Conservation (phyloP, 2,113 vertebrate species). For the Petrocephalus zakoni region DNA sequence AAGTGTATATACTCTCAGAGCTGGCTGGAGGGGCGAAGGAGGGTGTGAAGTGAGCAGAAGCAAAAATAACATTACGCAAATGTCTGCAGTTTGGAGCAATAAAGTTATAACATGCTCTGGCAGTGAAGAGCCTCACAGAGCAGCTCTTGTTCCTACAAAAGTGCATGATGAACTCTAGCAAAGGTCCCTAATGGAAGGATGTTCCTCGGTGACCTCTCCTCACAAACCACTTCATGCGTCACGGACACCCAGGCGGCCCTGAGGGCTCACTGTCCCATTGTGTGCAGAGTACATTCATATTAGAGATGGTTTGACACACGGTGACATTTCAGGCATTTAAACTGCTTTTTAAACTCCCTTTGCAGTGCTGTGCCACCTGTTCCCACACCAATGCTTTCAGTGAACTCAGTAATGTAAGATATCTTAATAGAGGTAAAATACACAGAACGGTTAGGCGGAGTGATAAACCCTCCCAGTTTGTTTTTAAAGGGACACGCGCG, state of each 20-base stretch:
- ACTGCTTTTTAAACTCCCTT: background rate
- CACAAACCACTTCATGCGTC: background rate
- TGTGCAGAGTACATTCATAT: background rate
- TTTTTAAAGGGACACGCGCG: background rate
- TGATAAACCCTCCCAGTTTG: background rate
- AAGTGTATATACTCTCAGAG: background rate
- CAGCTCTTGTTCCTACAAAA: background rate
- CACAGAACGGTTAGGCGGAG: background rate
- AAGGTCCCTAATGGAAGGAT: conserved; percentile 16
- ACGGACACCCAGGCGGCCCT: background rate
- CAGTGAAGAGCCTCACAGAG: background rate
- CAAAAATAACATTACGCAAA: background rate
- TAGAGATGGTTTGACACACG: background rate
- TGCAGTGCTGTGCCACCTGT: background rate
- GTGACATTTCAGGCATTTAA: background rate
- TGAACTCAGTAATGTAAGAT: background rate
- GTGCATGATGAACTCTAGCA: conserved; percentile 11
- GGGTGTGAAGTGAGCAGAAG: background rate
- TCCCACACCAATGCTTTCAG: background rate
- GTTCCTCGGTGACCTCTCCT: background rate
- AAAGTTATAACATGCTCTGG: background rate
- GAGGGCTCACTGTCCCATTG: background rate
- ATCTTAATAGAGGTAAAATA: conserved; percentile 1
- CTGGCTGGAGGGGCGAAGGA: background rate
- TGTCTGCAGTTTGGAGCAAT: background rate